Conservation (phyloP, 2,113 vertebrate species). For the Hydrochoerus hydrochaeris region DNA sequence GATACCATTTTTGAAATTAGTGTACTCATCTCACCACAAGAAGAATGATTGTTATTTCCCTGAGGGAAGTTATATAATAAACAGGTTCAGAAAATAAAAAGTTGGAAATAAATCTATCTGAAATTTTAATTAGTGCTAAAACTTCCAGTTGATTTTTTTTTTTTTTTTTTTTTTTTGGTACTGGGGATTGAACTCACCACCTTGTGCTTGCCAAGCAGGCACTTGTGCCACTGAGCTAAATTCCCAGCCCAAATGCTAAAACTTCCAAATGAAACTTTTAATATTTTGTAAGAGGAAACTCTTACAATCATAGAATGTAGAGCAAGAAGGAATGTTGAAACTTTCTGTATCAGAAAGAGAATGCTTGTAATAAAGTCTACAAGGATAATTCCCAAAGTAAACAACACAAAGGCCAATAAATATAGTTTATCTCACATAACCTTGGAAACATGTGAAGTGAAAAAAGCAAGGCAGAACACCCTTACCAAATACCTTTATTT, state of each 20-base stretch:
- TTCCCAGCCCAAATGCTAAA: too few species aligned
- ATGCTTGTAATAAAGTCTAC: neutral
- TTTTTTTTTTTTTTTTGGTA: too few species aligned
- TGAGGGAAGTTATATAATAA: neutral
- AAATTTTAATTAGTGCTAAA: constrained; percentile 27
- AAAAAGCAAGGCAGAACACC: neutral
- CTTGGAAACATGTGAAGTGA: neutral
- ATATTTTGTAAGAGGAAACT: constrained; percentile 30
- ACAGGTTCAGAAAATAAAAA: neutral
- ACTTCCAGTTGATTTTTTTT: too few species aligned
- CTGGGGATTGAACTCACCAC: too few species aligned
- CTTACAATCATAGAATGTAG: neutral
- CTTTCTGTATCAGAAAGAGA: neutral
- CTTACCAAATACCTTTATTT: neutral
- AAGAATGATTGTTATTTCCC: constrained; percentile 8
- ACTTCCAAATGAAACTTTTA: constrained; percentile 2
- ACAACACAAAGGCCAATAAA: neutral
- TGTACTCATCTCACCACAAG: neutral
- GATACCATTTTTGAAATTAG: neutral
- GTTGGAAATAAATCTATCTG: constrained; percentile 5
- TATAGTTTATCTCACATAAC: neutral
- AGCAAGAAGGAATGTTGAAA: neutral
- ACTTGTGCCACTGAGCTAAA: too few species aligned
- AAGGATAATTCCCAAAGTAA: neutral
- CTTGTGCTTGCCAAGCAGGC: too few species aligned